Percentiles rank a stretch among this genome's conserved stretches.
These are phyloP conservation scores for Pocota personata DNA, from an alignment of 2,888 invertebrate species.

Conservation along the genomic window DNA sequence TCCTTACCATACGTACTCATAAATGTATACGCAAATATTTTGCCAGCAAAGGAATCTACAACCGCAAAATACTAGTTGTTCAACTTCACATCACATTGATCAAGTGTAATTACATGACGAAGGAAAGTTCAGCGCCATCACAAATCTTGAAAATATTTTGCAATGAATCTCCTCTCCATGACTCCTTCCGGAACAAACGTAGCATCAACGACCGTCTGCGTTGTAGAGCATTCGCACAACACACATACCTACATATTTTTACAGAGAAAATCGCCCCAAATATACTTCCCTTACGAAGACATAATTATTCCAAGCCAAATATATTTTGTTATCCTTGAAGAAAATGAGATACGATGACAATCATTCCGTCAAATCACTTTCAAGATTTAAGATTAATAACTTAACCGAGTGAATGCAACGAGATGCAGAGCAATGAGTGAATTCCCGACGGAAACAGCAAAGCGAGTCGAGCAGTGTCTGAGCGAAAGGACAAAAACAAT, in stretches of 20 bases:
- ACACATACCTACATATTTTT: background rate
- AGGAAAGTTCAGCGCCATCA: background rate
- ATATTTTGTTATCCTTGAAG: constrained; percentile 29
- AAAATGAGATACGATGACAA: constrained; percentile 6
- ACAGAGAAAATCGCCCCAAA: background rate
- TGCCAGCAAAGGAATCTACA: background rate
- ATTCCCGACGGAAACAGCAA: background rate
- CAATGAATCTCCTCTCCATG: background rate
- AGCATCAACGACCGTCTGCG: background rate
- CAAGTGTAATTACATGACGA: background rate
- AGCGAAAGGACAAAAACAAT: constrained; percentile 50
- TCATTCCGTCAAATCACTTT: constrained; percentile 42
- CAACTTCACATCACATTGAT: background rate
- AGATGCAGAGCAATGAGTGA: constrained; percentile 8
- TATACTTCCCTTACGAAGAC: background rate
- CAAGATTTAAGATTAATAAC: constrained; percentile 39
- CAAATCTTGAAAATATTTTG: background rate
- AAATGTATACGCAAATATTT: too few species aligned
- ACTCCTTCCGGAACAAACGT: background rate
- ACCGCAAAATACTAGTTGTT: background rate
- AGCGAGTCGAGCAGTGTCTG: background rate
- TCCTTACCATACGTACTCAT: too few species aligned
- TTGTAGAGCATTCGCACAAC: background rate
- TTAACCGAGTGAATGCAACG: constrained; percentile 9
- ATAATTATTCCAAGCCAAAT: constrained; percentile 1